Evolutionary conservation across 2,797 vertebrate genomes (phyloP).

Genomic region (Florisuga fusca): DNA sequence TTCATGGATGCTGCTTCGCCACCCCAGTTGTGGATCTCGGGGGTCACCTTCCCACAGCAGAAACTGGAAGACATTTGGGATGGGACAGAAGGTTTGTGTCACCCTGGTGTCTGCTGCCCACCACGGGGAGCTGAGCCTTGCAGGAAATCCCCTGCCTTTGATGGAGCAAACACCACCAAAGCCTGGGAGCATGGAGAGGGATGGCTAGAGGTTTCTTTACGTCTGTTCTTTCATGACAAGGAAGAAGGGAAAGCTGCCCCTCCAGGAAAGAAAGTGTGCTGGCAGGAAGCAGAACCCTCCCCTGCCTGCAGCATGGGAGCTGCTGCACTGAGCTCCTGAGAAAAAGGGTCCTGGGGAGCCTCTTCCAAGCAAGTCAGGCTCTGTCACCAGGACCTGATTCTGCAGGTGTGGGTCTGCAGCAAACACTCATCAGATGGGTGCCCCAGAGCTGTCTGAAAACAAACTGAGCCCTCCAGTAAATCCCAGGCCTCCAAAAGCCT

Average conservation of each 20-base stretch:
- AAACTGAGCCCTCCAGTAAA: background rate
- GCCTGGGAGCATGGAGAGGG: fast-evolving
- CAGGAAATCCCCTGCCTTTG: background rate
- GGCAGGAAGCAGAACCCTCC: background rate
- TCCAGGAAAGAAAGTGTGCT: fast-evolving
- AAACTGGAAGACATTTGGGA: background rate
- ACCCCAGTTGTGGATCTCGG: fast-evolving
- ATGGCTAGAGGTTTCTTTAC: background rate
- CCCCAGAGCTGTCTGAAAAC: background rate
- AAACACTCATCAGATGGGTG: background rate
- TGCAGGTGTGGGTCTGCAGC: background rate
- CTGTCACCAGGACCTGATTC: background rate
- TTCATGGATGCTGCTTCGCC: fast-evolving
- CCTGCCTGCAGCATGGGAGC: fast-evolving
- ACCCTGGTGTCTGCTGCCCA: background rate
- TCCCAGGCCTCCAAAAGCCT: background rate
- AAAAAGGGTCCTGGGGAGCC: background rate
- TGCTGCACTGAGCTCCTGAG: fast-evolving
- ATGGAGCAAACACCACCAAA: fast-evolving
- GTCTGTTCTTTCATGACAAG: fast-evolving
- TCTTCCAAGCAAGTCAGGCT: background rate
- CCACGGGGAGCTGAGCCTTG: background rate
- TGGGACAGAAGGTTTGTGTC: background rate
- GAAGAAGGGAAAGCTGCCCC: background rate
- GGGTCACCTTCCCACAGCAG: background rate